Evolutionary conservation across 2,888 invertebrate genomes (phyloP).

Genomic region (Glaucopsyche alexis): DNA sequence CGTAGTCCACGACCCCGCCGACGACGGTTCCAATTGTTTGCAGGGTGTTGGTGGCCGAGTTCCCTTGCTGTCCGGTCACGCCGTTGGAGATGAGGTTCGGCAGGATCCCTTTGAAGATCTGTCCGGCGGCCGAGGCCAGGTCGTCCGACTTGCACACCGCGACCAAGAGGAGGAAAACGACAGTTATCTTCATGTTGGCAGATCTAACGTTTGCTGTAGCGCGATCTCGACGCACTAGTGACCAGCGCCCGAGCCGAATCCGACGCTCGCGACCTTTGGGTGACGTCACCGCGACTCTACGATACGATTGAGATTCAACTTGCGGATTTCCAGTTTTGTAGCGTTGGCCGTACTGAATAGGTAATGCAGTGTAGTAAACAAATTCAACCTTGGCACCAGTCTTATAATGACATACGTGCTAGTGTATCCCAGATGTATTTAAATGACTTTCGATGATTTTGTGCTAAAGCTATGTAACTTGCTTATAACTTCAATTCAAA

Average conservation of each 20-base stretch:
- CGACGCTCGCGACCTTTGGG: slow-evolving; percentile 69
- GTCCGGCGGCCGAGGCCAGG: slow-evolving; percentile 66
- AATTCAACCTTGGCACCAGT: slow-evolving; percentile 50
- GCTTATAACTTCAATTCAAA: background rate
- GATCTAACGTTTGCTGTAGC: slow-evolving; percentile 59
- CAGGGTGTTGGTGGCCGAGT: slow-evolving; percentile 65
- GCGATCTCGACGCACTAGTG: slow-evolving; percentile 71
- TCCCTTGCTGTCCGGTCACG: slow-evolving; percentile 64
- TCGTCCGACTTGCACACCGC: slow-evolving; percentile 62
- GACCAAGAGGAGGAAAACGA: slow-evolving; percentile 55
- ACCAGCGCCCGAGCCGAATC: slow-evolving; percentile 55
- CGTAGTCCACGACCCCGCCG: slow-evolving; percentile 72
- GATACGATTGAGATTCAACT: slow-evolving; percentile 64
- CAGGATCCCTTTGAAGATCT: slow-evolving; percentile 70
- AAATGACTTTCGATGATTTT: background rate
- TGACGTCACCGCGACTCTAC: slow-evolving; percentile 65
- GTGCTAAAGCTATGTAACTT: background rate
- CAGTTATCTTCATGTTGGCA: slow-evolving; percentile 58
- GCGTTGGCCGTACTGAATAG: slow-evolving; percentile 49
- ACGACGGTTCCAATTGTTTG: slow-evolving; percentile 72
- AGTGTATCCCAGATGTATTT: slow-evolving; percentile 7
- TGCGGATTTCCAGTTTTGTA: slow-evolving; percentile 62
- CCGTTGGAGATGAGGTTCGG: slow-evolving; percentile 66
- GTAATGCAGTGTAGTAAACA: slow-evolving; percentile 47
- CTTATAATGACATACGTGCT: background rate